A percentile compares a stretch with the other conserved stretches of the same genome.
Conservation (phyloP, 1,140 invertebrate genomes). For the Oryzaephilus surinamensis region DNA sequence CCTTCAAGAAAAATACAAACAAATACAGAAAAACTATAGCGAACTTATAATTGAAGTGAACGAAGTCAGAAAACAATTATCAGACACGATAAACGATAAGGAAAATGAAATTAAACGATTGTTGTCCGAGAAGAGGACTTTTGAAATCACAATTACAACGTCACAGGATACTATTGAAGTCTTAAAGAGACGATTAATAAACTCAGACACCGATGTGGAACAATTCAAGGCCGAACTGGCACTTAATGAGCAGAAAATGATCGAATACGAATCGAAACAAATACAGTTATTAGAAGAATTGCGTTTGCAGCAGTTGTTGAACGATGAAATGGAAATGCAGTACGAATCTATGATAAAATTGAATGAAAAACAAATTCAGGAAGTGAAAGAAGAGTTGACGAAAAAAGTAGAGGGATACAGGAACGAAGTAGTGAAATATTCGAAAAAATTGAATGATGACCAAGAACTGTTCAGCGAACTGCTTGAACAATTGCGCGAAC, state of each 20-base stretch:
- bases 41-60: slow-evolving; percentile 10
- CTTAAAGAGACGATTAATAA: slow-evolving; percentile 39
- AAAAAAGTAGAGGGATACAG: slow-evolving; percentile 16
- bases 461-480: slow-evolving; percentile 13
- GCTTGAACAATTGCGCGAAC: slow-evolving; percentile 15
- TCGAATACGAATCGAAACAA: slow-evolving; percentile 37
- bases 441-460: slow-evolving; percentile 13
- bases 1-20: slow-evolving; percentile 7
- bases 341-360: slow-evolving; percentile 24
- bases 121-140: slow-evolving; percentile 38
- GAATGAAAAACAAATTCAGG: slow-evolving; percentile 20
- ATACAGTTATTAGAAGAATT: slow-evolving; percentile 33
- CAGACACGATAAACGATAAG: slow-evolving; percentile 17
- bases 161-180: slow-evolving; percentile 40
- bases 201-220: slow-evolving; percentile 43
- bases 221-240: slow-evolving; percentile 40
- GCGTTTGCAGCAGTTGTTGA: slow-evolving; percentile 22
- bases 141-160: slow-evolving; percentile 39
- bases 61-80: slow-evolving; percentile 14
- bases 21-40: slow-evolving; percentile 8
- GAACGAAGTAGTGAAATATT: slow-evolving; percentile 1
- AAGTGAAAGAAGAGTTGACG: slow-evolving; percentile 18
- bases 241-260: slow-evolving; percentile 35
- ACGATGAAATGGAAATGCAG: slow-evolving; percentile 31
- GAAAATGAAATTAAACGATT: slow-evolving; percentile 35